Conservation (phyloP, 2,797 vertebrate genomes). For the Melanitta fusca region DNA sequence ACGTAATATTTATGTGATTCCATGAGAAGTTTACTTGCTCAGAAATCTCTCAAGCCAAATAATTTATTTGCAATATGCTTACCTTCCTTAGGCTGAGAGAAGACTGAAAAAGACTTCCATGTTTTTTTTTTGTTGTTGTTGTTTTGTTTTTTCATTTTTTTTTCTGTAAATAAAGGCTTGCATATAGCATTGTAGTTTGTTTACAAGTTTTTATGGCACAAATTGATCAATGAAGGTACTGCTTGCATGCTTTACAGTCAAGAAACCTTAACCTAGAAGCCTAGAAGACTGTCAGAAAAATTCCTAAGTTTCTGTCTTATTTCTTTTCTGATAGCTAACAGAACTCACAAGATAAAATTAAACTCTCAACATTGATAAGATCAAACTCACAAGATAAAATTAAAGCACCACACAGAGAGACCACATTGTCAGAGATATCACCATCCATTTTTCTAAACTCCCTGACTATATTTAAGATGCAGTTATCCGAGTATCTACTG, state of each 20-base stretch:
- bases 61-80: not conserved
- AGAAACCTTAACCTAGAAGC: not conserved
- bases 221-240: not conserved
- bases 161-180: not conserved
- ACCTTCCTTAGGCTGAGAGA: not conserved
- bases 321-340: not conserved
- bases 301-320: not conserved
- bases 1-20: rapidly evolving
- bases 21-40: not conserved
- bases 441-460: not conserved
- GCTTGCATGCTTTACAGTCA: not conserved
- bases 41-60: not conserved
- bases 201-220: not conserved
- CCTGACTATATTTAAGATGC: not conserved
- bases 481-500: not conserved
- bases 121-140: no score
- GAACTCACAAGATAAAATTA: not conserved
- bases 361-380: no score
- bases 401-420: not conserved
- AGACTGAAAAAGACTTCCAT: not conserved
- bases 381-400: not conserved
- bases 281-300: not conserved
- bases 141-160: not conserved
- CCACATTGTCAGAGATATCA: not conserved
- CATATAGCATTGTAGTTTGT: not conserved